These are phyloP conservation scores for Gasterosteus nipponicus DNA, from an alignment of 2,113 vertebrate genomes.

Conservation along the genomic window DNA sequence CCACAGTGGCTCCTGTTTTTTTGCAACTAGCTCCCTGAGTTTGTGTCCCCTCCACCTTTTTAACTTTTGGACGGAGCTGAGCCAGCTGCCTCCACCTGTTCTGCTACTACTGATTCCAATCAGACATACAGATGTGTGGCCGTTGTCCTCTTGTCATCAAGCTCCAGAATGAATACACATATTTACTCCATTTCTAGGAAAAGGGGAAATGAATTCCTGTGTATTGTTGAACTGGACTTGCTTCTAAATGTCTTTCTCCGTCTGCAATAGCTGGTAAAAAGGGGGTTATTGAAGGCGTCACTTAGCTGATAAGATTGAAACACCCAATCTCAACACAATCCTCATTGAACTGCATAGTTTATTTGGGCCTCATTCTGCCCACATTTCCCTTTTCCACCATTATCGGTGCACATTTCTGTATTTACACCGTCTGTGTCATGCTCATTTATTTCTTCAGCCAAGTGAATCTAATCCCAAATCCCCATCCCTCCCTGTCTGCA, in stretches of 20 bases:
- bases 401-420: slow-evolving; percentile 24
- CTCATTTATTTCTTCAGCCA: slow-evolving; percentile 42
- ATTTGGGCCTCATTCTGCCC: background rate
- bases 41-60: no score
- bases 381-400: slow-evolving; percentile 10
- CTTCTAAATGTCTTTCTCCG: background rate
- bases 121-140: background rate
- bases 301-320: background rate
- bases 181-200: background rate
- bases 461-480: slow-evolving; percentile 31
- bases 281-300: background rate
- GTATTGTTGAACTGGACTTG: background rate
- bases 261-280: background rate
- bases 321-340: background rate
- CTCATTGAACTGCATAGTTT: background rate
- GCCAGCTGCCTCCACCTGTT: background rate
- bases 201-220: background rate
- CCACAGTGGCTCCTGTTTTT: no score
- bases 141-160: background rate
- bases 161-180: background rate
- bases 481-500: slow-evolving; percentile 10
- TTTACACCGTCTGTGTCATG: slow-evolving; percentile 27
- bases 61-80: background rate
- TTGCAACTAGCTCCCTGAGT: no score
- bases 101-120: background rate